Conservation (phyloP, 2,113 vertebrate species). For the Nicator chloris region DNA sequence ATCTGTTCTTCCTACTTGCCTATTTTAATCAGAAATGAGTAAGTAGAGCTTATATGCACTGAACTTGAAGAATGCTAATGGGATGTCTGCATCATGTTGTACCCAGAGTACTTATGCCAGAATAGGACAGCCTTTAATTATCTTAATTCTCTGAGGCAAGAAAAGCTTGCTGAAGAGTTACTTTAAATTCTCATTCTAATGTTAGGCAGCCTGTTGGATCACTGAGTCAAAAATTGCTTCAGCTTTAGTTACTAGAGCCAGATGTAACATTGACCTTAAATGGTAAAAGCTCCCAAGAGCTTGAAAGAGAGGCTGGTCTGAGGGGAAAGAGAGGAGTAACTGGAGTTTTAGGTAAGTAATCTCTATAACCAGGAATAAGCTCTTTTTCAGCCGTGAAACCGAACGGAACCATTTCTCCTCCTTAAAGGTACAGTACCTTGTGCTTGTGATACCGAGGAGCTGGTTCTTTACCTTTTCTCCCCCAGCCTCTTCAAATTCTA, state of each 20-base stretch:
- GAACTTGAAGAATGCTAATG: constrained; percentile 44
- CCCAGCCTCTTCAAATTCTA: neutral
- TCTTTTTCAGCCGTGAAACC: constrained; percentile 65
- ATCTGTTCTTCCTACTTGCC: constrained; percentile 52
- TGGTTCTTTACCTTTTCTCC: neutral
- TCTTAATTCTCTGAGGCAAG: constrained; percentile 6
- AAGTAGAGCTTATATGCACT: constrained; percentile 21
- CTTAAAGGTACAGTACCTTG: constrained; percentile 84
- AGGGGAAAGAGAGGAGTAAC: constrained; percentile 80
- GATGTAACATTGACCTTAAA: constrained; percentile 99
- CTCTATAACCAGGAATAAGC: constrained; percentile 78
- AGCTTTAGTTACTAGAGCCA: constrained; percentile 80
- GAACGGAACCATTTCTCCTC: constrained; percentile 53
- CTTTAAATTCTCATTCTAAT: constrained; percentile 66
- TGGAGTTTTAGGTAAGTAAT: constrained; percentile 84
- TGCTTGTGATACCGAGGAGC: constrained; percentile 1
- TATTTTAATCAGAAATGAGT: constrained; percentile 56
- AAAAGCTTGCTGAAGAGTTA: constrained; percentile 55
- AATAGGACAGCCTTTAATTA: constrained; percentile 40
- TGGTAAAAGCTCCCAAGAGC: constrained; percentile 99
- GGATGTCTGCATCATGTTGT: neutral
- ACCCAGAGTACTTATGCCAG: neutral
- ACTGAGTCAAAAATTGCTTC: constrained; percentile 68
- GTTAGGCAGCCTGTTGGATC: constrained; percentile 57
- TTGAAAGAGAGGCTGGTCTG: constrained; percentile 90